Evolutionary conservation across 2,113 vertebrate species (phyloP).

Genomic region (Maccullochella peelii): DNA sequence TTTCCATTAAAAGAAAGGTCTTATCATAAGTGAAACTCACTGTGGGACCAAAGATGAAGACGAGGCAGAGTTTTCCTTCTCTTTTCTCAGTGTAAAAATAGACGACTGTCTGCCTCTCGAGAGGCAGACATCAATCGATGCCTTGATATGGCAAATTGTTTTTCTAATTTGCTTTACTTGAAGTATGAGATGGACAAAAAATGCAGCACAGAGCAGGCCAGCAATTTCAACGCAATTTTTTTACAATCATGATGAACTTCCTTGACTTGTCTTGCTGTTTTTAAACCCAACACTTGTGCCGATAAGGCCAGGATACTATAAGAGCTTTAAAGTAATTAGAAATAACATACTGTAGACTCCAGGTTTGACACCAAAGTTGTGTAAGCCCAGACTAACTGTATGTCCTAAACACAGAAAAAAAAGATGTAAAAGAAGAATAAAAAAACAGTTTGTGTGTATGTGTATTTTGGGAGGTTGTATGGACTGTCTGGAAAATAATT

Average conservation of each 20-base stretch:
- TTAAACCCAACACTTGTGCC: not conserved
- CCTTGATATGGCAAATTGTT: not conserved
- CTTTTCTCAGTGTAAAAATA: too few species aligned
- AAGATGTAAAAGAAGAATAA: not conserved
- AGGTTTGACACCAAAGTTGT: not conserved
- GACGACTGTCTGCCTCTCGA: too few species aligned
- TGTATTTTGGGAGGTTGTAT: slow-evolving; percentile 8
- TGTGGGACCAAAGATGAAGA: too few species aligned
- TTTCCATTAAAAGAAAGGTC: not conserved
- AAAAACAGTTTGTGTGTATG: not conserved
- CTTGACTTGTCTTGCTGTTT: not conserved
- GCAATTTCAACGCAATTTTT: not conserved
- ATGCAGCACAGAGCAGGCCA: not conserved
- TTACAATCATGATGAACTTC: not conserved
- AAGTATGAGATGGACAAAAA: not conserved
- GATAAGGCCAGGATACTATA: not conserved
- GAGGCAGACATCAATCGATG: not conserved
- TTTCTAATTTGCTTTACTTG: not conserved
- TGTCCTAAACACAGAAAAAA: not conserved
- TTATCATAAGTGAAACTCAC: not conserved
- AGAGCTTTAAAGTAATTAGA: too few species aligned
- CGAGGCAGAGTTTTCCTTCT: too few species aligned
- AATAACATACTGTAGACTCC: not conserved
- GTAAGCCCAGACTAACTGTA: not conserved
- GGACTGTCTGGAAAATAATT: slow-evolving; percentile 37